phyloP scores from a whole-genome alignment of 2,113 vertebrate species.

The Ranitomeya imitator region DNA sequence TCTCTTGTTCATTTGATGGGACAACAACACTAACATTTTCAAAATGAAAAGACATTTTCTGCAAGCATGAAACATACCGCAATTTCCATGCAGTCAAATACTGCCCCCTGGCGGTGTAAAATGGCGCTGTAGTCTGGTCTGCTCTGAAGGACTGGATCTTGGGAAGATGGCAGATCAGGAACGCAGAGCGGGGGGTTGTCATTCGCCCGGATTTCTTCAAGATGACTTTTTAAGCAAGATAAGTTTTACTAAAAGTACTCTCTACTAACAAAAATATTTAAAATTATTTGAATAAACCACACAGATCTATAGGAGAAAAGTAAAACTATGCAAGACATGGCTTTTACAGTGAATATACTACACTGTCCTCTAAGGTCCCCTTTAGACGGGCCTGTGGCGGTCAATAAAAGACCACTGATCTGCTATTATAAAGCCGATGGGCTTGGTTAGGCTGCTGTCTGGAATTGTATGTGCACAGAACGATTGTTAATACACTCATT shows the following conservation, averaged over 20 bases:
- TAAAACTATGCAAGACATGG: too few relatives aligned
- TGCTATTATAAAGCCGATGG: too few relatives aligned
- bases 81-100: constrained; percentile 66
- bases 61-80: constrained; percentile 63
- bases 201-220: constrained; percentile 48
- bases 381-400: too few relatives aligned
- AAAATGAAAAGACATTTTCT: background rate
- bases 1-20: background rate
- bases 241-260: background rate
- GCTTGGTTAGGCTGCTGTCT: too few relatives aligned
- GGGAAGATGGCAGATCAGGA: constrained; percentile 58
- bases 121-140: constrained; percentile 71
- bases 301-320: too few relatives aligned
- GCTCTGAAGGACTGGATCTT: constrained; percentile 63
- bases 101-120: constrained; percentile 62
- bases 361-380: too few relatives aligned
- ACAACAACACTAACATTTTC: background rate
- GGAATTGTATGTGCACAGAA: too few relatives aligned
- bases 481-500: too few relatives aligned
- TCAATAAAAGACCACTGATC: too few relatives aligned
- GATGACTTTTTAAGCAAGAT: constrained; percentile 59
- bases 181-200: constrained; percentile 10
- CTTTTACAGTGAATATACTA: too few relatives aligned
- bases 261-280: too few relatives aligned
- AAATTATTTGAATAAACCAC: too few relatives aligned